Base-by-base conservation (phyloP, 1,140 invertebrate genomes). In the Himalopsyche phryganea region DNA sequence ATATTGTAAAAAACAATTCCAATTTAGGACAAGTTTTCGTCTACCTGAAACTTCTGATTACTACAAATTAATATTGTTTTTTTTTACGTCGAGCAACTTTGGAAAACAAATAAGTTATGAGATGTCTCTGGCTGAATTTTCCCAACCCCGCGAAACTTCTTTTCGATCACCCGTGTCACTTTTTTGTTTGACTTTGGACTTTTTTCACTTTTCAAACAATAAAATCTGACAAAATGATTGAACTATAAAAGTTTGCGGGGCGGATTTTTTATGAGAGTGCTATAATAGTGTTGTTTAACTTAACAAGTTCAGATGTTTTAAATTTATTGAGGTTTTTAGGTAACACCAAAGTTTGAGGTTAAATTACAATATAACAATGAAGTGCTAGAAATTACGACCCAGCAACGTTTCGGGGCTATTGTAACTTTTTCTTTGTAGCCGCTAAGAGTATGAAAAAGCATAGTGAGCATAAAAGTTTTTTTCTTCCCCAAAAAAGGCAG, bases 331-430 rank as follows among this genome's bases (percentile, higher is more conserved):
- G 19, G 4, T 23, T 14, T 28, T 33, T 28, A 23, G 47, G 47
- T 33, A 13, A 13, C 20, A 11, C 9, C 13, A 49, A 49, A 33
- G 2, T 49, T 49, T n/a, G 28, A 23, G 47, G 23, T 49, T 32
- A 49, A 13, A 49, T 49, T 49, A 35, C 47, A 35, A 49, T 49
- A 49, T 33, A 49, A 49, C 47, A 49, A 49, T 49, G 23, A 33
- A 49, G 19, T n/a, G 23, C 32, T 11, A 33, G 19, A 49, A 49
- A 49, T 32, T 49, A 49, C 32, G 23, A 6, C 7, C 18, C 14
- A 6, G 9, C 2, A 45, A 45, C 42, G n/a, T 17, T 19, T 45
- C 18, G 42, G 18, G 42, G 38, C 15, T 15, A 15, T 13, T n/a
- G 38, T 40, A 19, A 45, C 14, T 45, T 45, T 45, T 19, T 45